These are phyloP conservation scores for Tortrix viridana DNA, from an alignment of 2,888 invertebrate genomes.

Conservation along the genomic window DNA sequence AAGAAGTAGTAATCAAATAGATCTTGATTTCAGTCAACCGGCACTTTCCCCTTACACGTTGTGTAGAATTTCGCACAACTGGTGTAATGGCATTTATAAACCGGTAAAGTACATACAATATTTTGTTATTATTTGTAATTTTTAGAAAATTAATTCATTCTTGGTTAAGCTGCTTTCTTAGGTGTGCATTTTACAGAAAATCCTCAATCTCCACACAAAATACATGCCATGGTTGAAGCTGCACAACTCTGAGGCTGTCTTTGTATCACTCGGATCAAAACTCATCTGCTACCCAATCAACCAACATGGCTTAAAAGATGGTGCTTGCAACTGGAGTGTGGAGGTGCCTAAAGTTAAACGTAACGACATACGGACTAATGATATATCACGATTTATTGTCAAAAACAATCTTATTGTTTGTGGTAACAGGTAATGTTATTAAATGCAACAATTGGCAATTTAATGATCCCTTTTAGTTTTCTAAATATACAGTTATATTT, in stretches of 20 bases:
- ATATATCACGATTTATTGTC: conserved; percentile 72
- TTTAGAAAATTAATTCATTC: no score
- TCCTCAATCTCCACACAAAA: conserved; percentile 59
- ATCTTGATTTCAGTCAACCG: conserved; percentile 44
- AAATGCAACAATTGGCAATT: conserved; percentile 1
- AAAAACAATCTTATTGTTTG: conserved; percentile 63
- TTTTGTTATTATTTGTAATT: neutral
- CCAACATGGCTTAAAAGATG: conserved; percentile 54
- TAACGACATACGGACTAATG: conserved; percentile 72
- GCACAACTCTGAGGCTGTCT: conserved; percentile 56
- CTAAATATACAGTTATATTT: conserved; percentile 42
- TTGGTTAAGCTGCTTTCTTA: no score
- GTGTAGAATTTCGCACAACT: conserved; percentile 68
- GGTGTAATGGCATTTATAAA: conserved; percentile 67
- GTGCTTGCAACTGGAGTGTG: conserved; percentile 58
- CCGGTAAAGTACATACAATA: conserved; percentile 49
- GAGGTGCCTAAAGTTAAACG: conserved; percentile 63
- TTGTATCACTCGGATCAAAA: conserved; percentile 64
- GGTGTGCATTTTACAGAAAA: conserved; percentile 55
- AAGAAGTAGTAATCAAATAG: neutral
- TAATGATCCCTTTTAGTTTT: neutral
- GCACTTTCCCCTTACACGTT: conserved; percentile 56
- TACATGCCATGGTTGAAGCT: conserved; percentile 76
- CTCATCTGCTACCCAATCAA: conserved; percentile 59
- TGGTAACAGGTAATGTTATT: conserved; percentile 70